phyloP scores from a whole-genome alignment of 1,140 invertebrate genomes.

The Drosophila asahinai region DNA sequence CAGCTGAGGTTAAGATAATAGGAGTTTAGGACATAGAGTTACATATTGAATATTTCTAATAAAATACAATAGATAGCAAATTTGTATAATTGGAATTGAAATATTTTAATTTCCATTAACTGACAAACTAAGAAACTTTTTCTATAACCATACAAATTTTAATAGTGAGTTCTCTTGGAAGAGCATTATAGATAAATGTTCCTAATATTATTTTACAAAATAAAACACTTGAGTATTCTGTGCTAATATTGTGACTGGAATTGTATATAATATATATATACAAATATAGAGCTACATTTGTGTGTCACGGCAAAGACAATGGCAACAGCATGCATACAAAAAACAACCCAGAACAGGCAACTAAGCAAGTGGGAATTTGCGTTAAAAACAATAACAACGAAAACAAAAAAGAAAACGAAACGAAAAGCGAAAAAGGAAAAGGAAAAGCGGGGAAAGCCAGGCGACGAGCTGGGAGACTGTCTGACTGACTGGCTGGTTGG shows the following conservation, averaged over 20 bases:
- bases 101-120: not conserved
- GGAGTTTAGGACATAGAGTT: not conserved
- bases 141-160: not conserved
- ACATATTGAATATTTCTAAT: not conserved
- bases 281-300: constrained; percentile 29
- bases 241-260: not conserved
- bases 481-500: constrained; percentile 48
- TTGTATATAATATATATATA: constrained; percentile 3
- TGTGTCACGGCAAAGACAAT: constrained; percentile 59
- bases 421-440: constrained; percentile 23
- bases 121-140: no score
- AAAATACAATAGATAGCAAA: not conserved
- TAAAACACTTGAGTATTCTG: not conserved
- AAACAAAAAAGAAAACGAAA: constrained; percentile 42
- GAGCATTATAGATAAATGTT: not conserved
- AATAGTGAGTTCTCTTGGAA: not conserved
- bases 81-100: no score
- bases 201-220: not conserved
- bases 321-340: constrained; percentile 58
- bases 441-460: constrained; percentile 23
- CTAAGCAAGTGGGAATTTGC: constrained; percentile 81
- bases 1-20: constrained; percentile 11
- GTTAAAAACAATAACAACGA: constrained; percentile 79
- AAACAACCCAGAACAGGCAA: constrained; percentile 55
- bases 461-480: constrained; percentile 33